phyloP scores from a whole-genome alignment of 2,113 vertebrate species.

The Apodemus sylvaticus region DNA sequence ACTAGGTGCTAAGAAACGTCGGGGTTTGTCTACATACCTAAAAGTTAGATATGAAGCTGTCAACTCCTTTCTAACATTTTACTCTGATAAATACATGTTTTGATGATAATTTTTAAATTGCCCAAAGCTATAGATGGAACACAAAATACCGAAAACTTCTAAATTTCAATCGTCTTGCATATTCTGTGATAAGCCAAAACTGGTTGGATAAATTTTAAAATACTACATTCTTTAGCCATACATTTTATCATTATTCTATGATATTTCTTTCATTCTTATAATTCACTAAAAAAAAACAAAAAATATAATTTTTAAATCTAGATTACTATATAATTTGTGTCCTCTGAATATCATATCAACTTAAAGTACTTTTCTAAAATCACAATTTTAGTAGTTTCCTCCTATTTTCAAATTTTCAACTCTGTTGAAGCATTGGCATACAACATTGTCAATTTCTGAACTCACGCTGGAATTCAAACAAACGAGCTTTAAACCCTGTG shows the following conservation, averaged over 20 bases:
- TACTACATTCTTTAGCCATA: neutral
- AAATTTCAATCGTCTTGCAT: neutral
- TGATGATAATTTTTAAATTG: neutral
- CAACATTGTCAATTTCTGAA: neutral
- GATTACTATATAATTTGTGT: neutral
- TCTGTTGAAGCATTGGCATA: neutral
- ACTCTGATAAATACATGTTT: neutral
- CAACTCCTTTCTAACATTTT: neutral
- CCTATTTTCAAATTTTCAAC: neutral
- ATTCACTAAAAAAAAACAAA: neutral
- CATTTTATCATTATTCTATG: slow-evolving; percentile 11
- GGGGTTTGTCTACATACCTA: neutral
- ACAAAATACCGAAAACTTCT: neutral
- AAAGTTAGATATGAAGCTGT: neutral
- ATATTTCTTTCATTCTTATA: neutral
- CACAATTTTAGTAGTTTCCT: neutral
- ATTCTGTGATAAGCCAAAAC: neutral
- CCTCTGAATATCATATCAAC: neutral
- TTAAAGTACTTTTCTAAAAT: slow-evolving; percentile 15
- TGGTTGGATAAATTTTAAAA: neutral
- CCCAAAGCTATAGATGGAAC: neutral
- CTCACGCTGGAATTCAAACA: neutral
- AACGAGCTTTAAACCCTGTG: neutral
- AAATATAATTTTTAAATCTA: neutral
- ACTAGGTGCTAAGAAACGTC: neutral